Conservation (phyloP, 2,113 vertebrate species). For the Albula goreensis region DNA sequence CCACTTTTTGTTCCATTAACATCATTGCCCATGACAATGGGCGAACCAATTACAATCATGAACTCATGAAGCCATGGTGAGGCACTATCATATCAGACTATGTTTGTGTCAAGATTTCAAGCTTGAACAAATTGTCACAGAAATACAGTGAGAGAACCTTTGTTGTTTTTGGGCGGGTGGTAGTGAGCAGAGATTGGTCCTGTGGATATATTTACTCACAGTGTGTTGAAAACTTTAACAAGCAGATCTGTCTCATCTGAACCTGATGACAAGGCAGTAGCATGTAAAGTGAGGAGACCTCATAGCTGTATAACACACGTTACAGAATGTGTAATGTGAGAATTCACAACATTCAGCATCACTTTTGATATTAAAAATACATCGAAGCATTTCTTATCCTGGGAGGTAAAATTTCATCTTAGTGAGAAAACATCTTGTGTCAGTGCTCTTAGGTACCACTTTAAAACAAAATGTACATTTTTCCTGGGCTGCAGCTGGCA, state of each 20-base stretch:
- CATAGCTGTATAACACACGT: background rate
- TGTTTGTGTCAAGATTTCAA: background rate
- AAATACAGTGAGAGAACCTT: background rate
- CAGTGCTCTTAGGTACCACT: background rate
- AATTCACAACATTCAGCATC: background rate
- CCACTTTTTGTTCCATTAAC: background rate
- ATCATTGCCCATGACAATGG: background rate
- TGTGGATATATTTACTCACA: background rate
- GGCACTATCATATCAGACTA: background rate
- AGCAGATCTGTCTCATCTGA: background rate
- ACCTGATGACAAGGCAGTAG: background rate
- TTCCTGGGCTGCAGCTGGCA: background rate
- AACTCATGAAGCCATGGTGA: background rate
- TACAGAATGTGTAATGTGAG: background rate
- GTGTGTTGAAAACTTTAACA: background rate
- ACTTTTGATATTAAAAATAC: background rate
- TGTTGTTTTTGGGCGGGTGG: background rate
- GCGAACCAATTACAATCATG: background rate
- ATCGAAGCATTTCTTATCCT: background rate
- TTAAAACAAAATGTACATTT: background rate
- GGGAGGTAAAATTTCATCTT: background rate
- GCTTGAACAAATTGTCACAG: background rate
- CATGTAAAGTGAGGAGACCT: background rate
- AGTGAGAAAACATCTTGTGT: background rate
- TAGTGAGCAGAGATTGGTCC: background rate